These are phyloP conservation scores for Cercopithecus mona DNA, from an alignment of 2,113 vertebrate species.

Conservation along the genomic window DNA sequence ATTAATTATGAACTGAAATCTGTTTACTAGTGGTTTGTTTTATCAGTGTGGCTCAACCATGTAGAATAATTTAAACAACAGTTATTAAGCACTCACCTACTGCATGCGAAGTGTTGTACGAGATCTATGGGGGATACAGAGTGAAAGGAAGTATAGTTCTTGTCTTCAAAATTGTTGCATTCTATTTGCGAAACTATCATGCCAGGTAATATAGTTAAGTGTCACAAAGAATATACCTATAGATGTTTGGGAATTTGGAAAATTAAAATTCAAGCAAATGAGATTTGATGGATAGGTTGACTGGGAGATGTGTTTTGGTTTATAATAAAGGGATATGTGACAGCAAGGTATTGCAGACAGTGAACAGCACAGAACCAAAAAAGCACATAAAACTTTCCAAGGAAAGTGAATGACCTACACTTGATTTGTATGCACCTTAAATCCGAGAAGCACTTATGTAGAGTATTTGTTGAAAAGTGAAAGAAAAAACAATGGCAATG, in stretches of 20 bases:
- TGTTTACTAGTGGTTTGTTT: constrained; percentile 4
- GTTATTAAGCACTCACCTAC: neutral
- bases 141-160: neutral
- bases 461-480: neutral
- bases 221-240: neutral
- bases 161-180: neutral
- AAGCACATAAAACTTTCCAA: neutral
- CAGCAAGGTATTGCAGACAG: neutral
- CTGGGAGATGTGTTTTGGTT: neutral
- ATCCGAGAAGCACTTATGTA: neutral
- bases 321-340: neutral
- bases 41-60: neutral
- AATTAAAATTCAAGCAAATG: constrained; percentile 13
- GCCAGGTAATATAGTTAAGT: neutral
- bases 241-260: neutral
- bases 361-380: neutral
- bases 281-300: neutral
- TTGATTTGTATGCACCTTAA: neutral
- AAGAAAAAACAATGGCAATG: neutral
- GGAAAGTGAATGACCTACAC: neutral
- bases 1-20: constrained; percentile 27
- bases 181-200: neutral
- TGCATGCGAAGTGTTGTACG: neutral
- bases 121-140: neutral
- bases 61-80: neutral